These are phyloP conservation scores for Lepus americanus DNA, from an alignment of 2,113 vertebrate genomes.

Conservation along the genomic window DNA sequence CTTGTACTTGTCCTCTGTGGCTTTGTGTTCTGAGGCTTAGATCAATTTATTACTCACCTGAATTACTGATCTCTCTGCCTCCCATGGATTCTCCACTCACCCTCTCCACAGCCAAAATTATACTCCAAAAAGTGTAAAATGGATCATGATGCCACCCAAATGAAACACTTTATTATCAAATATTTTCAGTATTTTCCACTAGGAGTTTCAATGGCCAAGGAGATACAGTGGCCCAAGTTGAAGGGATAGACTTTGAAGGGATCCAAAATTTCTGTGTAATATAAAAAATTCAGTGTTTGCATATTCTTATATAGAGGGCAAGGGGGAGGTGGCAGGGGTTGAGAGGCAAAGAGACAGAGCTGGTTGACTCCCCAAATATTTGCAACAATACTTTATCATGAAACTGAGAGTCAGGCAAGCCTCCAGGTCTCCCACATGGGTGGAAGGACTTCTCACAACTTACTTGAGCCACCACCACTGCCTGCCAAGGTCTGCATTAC, in stretches of 20 bases:
- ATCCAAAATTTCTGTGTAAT: background rate
- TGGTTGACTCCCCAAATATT: no score
- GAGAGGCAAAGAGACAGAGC: no score
- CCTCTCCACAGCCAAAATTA: constrained; percentile 8
- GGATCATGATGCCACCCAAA: background rate
- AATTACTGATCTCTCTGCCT: background rate
- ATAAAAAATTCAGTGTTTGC: background rate
- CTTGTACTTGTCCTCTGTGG: background rate
- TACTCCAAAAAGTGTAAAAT: background rate
- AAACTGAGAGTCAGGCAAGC: no score
- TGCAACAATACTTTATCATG: no score
- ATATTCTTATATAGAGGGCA: background rate
- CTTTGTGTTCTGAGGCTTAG: background rate
- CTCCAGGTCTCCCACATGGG: no score
- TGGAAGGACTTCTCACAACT: no score
- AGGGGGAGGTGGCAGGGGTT: no score
- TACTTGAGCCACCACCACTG: no score
- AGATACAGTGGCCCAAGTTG: background rate
- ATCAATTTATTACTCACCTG: constrained; percentile 3
- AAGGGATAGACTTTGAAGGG: background rate
- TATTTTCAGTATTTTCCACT: background rate
- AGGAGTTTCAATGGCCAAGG: background rate
- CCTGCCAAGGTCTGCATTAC: no score
- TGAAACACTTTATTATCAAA: constrained; percentile 14
- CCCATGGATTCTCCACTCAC: background rate